These are phyloP conservation scores for Cerceris ruficornis DNA, from an alignment of 2,888 invertebrate genomes.

Conservation along the genomic window DNA sequence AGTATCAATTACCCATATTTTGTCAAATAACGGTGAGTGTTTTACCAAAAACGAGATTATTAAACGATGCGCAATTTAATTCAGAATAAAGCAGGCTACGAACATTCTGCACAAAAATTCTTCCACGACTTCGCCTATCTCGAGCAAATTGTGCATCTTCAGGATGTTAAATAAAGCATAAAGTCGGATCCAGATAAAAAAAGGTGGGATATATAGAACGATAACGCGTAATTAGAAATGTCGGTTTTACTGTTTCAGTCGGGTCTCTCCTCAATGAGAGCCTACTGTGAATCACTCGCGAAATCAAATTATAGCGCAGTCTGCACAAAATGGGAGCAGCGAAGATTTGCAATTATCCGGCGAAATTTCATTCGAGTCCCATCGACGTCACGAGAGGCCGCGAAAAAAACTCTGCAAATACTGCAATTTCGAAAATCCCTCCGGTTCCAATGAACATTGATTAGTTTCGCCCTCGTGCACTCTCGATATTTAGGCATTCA, in stretches of 20 bases:
- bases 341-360: constrained; percentile 57
- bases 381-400: constrained; percentile 17
- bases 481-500: background rate
- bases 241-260: background rate
- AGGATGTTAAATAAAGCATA: too few relatives aligned
- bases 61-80: too few relatives aligned
- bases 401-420: constrained; percentile 35
- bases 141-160: too few relatives aligned
- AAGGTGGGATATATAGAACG: background rate
- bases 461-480: constrained; percentile 3
- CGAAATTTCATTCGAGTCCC: constrained; percentile 53
- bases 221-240: background rate
- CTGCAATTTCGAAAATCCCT: constrained; percentile 13
- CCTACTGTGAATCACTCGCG: constrained; percentile 11
- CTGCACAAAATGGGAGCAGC: constrained; percentile 39
- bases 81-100: too few relatives aligned
- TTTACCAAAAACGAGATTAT: too few relatives aligned
- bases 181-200: background rate
- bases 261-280: background rate
- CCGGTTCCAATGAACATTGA: constrained; percentile 11
- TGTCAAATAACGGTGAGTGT: too few relatives aligned
- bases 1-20: too few relatives aligned
- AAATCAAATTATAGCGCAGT: constrained; percentile 51
- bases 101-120: too few relatives aligned
- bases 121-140: too few relatives aligned